Evolutionary conservation across 2,888 invertebrate species (phyloP).

Genomic region (Drosophila leonis): DNA sequence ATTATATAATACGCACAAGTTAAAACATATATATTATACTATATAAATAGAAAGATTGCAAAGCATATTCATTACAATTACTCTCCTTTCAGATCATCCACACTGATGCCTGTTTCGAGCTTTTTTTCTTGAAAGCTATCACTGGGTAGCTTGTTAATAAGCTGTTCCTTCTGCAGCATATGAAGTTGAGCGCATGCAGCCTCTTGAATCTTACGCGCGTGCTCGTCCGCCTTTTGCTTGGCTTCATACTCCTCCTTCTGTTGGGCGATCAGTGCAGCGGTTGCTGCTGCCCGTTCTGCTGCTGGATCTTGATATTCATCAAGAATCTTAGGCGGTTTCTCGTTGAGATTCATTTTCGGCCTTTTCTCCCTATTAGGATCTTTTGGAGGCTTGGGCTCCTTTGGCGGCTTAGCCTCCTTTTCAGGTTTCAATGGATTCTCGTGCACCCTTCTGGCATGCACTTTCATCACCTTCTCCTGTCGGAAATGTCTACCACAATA

Average conservation of each 20-base stretch:
- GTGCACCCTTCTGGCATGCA: slow-evolving; percentile 80
- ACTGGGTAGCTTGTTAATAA: slow-evolving; percentile 51
- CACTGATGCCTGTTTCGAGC: slow-evolving; percentile 42
- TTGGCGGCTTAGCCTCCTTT: slow-evolving; percentile 17
- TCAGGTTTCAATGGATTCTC: slow-evolving; percentile 64
- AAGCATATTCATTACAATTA: neutral
- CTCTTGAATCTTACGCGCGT: slow-evolving; percentile 74
- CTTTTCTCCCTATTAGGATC: slow-evolving; percentile 41
- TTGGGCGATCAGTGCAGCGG: slow-evolving; percentile 75
- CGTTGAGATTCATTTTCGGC: slow-evolving; percentile 30
- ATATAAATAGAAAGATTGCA: neutral
- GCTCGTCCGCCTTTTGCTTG: slow-evolving; percentile 72
- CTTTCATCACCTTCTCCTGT: slow-evolving; percentile 81
- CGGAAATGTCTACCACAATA: slow-evolving; percentile 81
- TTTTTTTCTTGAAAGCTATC: slow-evolving; percentile 61
- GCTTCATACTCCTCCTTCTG: slow-evolving; percentile 74
- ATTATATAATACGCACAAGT: slow-evolving; percentile 2
- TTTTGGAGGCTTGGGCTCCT: slow-evolving; percentile 42
- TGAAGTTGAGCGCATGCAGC: slow-evolving; percentile 77
- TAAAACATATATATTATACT: slow-evolving; percentile 1
- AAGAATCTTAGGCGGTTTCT: slow-evolving; percentile 47
- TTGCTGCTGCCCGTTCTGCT: slow-evolving; percentile 73
- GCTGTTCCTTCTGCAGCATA: slow-evolving; percentile 59
- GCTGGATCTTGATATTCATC: slow-evolving; percentile 70
- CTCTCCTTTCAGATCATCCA: slow-evolving; percentile 27